Conservation (phyloP, 2,797 vertebrate genomes). For the Coracias cyanogaster region DNA sequence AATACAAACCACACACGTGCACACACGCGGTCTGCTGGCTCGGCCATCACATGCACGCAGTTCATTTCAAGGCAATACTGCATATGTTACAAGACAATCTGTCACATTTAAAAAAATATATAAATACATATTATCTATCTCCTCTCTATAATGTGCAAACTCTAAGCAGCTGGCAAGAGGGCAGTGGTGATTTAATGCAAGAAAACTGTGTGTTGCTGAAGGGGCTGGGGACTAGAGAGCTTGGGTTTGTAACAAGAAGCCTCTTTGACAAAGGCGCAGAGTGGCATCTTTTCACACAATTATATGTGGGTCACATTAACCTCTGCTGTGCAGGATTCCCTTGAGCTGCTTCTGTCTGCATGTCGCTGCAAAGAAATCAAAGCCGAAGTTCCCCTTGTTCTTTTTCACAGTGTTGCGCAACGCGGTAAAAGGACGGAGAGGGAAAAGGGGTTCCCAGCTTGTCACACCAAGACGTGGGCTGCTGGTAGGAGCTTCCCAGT, state of each 20-base stretch:
- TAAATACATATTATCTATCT: slow-evolving; percentile 61
- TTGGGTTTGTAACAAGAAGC: slow-evolving; percentile 61
- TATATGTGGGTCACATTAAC: slow-evolving; percentile 81
- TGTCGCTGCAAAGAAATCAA: neutral
- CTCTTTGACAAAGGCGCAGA: slow-evolving; percentile 75
- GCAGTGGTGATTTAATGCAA: slow-evolving; percentile 76
- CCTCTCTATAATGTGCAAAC: slow-evolving; percentile 69
- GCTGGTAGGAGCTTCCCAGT: neutral
- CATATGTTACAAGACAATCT: slow-evolving; percentile 77
- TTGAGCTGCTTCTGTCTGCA: slow-evolving; percentile 16
- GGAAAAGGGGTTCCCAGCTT: neutral
- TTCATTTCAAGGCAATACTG: slow-evolving; percentile 61
- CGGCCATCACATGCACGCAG: slow-evolving; percentile 22
- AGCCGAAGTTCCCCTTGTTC: neutral
- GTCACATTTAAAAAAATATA: slow-evolving; percentile 67
- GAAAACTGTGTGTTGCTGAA: slow-evolving; percentile 76
- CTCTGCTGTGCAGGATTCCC: slow-evolving; percentile 73
- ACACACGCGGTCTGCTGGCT: neutral
- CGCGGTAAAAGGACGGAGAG: neutral
- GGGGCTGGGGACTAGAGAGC: slow-evolving; percentile 64
- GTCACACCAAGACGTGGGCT: neutral
- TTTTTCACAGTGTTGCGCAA: neutral
- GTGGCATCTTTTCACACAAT: slow-evolving; percentile 77
- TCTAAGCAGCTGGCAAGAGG: slow-evolving; percentile 77
- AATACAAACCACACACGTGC: neutral